Conservation (phyloP, 2,797 vertebrate species). For the Etheostoma nigrum region DNA sequence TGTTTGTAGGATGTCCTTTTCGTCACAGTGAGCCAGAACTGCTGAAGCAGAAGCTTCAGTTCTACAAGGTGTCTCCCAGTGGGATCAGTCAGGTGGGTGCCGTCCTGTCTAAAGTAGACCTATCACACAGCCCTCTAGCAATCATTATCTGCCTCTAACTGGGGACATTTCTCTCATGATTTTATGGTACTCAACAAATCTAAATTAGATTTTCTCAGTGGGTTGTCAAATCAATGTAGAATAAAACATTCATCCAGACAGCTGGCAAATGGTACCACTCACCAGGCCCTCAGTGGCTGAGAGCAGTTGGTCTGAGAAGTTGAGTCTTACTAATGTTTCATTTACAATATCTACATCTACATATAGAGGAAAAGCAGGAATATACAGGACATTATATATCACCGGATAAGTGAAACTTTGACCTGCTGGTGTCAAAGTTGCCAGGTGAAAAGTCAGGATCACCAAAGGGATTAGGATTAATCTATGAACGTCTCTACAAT, state of each 20-base stretch:
- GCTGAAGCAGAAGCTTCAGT: slow-evolving; percentile 95
- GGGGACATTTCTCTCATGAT: not conserved
- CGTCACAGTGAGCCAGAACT: slow-evolving; percentile 95
- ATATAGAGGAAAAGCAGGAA: too few relatives aligned
- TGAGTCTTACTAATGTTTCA: too few relatives aligned
- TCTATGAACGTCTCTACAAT: not conserved
- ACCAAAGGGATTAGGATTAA: not conserved
- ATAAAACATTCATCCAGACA: not conserved
- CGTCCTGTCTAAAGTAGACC: not conserved
- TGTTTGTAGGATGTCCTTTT: slow-evolving; percentile 93
- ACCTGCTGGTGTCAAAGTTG: not conserved
- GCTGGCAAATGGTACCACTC: not conserved
- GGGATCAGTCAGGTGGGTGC: slow-evolving; percentile 88
- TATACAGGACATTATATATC: too few relatives aligned
- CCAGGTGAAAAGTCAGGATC: not conserved
- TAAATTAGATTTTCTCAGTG: not conserved
- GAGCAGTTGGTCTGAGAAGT: too few relatives aligned
- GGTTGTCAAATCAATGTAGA: not conserved
- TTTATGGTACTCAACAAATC: not conserved
- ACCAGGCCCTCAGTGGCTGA: not conserved
- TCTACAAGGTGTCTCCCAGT: slow-evolving; percentile 89
- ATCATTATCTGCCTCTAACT: not conserved
- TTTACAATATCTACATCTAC: not conserved
- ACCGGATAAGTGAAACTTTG: not conserved
- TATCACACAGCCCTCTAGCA: not conserved